Base-by-base conservation (phyloP, 1,140 invertebrate genomes). In the Globodera ellingtonae region DNA sequence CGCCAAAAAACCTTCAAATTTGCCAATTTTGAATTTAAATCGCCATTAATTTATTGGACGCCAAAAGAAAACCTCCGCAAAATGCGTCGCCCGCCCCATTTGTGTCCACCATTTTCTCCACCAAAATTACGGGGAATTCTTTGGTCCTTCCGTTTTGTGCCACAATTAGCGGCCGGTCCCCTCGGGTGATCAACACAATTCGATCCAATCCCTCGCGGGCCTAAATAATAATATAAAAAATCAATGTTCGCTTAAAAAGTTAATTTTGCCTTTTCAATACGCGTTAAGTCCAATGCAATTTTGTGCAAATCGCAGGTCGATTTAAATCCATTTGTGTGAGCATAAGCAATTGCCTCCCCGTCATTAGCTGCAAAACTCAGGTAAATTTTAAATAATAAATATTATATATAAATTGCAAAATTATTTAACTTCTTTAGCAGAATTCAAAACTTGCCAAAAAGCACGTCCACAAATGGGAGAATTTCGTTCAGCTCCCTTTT, bases 1-100 rank as follows among this genome's bases (percentile, higher is more conserved):
- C 9, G 95, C 92, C 15, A 98, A 90, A 89, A 98, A 99, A 21
- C 81, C 80, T 81, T 44, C 18, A 82, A 75, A 80, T 80, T 35
- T 44, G 52, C 52, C 52, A 52, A 35, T 35, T 35, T 35, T 35
- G 3, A 35, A 35, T 52, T 52, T 15, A 52, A 35, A 82, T 90
- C 89, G 89, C 74, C 66, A 87, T 75, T 56, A 13, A 52, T 82
- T 70, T 18, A 35, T 6, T 18, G n/a, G 6, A 81, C 13, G 13
- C 6, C 5, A 81, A 6, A 21, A 80, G 46, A 77, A 62, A 69
- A 80, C 15, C 97, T 88, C 97, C 97, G 84, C 95, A 94, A 91
- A 99, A 99, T 15, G 97, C 96, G 92, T 99, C 97, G 47, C 97
- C 97, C 85, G 97, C 97, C 67, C 96, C 97, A 92, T 99, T 99